Evolutionary conservation across 1,140 invertebrate genomes (phyloP), one percentile per base, ranked within the genome.

Genomic region (Oryzaephilus surinamensis): DNA sequence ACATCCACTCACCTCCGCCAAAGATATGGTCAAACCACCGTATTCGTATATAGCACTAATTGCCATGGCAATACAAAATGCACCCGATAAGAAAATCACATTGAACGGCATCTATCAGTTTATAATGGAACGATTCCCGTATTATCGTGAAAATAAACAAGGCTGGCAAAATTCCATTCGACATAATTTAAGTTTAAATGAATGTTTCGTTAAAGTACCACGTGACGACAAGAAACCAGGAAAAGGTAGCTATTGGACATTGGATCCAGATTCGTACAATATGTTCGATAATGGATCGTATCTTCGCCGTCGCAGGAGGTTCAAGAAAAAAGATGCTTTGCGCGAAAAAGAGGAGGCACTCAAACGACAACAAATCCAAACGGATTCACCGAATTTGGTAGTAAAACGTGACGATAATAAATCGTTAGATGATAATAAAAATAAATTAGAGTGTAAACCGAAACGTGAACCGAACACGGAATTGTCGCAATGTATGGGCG

Each of bases 261-360:
- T 97, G 16, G 91, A 97, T 59, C 94, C 93, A 0, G 92, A 96
- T 57, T 91, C 82, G 0, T 89, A 94, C 55, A 96, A 97, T 61
- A 97, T 98, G 95, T 98, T 98, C 64, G 94, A 98, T 55, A 95
- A 97, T 55, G 94, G 95, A 0, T 93, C 88, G 6, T 97, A 94
- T 58, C 66, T 96, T 41, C 70, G 93, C n/a, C 73, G 93, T 6
- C 69, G 89, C 20, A 71, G 91, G 41, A 77, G 92, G 2, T 98
- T 97, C 65, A 98, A 97, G 70, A 96, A 96, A 67, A 96, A 95
- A 59, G 90, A 95, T 60, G 86, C 82, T 0, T 53, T 87, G 13
- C 78, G 82, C 46, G 86, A 92, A 53, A 91, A 91, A 52, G 86
- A 92, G 48, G 86, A 91, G 52, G 81, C 81, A 0, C 43, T 87